These are phyloP conservation scores for Rhodinocichla rosea DNA, from an alignment of 2,113 vertebrate genomes.

Conservation along the genomic window DNA sequence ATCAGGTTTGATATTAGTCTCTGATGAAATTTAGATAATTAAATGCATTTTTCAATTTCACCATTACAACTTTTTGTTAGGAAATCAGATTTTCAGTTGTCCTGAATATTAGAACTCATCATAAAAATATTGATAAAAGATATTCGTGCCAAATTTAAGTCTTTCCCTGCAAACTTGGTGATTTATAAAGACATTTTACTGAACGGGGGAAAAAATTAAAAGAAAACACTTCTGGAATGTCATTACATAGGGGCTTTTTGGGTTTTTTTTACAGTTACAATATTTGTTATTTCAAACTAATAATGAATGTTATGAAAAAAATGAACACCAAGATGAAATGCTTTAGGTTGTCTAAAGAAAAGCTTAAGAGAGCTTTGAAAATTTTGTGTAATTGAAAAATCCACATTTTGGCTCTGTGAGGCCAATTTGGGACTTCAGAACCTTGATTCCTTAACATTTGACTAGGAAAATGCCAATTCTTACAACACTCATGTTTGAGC, in stretches of 20 bases:
- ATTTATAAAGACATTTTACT: background rate
- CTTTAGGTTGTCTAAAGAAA: background rate
- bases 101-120: background rate
- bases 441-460: background rate
- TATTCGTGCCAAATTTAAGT: background rate
- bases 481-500: background rate
- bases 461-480: background rate
- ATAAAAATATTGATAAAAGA: background rate
- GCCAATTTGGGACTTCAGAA: background rate
- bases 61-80: background rate
- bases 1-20: background rate
- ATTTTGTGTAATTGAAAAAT: background rate
- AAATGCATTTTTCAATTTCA: background rate
- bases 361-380: background rate
- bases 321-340: background rate
- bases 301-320: background rate
- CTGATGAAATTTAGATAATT: background rate
- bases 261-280: background rate
- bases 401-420: background rate
- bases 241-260: rapidly evolving
- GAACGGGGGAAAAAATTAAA: background rate
- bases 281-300: background rate
- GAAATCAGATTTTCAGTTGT: background rate
- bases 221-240: background rate
- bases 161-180: background rate